Base-by-base conservation (phyloP, 64 coral and sea anemone genomes). In the Stichodactyla helianthus region DNA sequence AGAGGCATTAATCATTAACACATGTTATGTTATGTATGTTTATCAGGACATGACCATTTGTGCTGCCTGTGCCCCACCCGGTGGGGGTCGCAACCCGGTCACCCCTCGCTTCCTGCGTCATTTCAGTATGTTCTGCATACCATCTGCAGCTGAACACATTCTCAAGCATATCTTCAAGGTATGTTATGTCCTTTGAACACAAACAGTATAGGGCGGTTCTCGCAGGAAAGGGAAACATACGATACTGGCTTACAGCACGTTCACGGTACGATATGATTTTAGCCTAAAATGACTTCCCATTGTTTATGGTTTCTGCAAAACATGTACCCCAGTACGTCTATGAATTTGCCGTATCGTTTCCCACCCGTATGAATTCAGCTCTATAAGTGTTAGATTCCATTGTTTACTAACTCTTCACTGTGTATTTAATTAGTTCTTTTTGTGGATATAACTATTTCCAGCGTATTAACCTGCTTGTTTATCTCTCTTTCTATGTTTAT, bases 151-250 rank as follows among this genome's bases (percentile, higher is more conserved):
- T n/a, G 97, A 99, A 55, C 97, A 99, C 78, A 95, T 89, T 7
- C 85, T 99, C n/a, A 93, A 95, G 54, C 97, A 99, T 79, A 99
- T 99, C 64, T 99, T 99, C 64, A 99, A 99, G 97, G 97, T 99
- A 85, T 77, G 13, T 50, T 53, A 52, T 15, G 4, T 13, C 55
- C 22, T 2, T 10, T 51, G 15, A 25, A 12, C 14, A 31, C 8
- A 15, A 58, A 58, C 8, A 58, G 22, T 44, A 44, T 44, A 44
- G 35, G 35, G 35, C 35, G 35, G 35, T 44, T 44, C 35, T 44
- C 35, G 35, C 35, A 44, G 2, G 35, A 44, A 44, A 3, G 35
- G 35, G 35, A 44, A 2, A 44, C 35, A 3, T 44, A 44, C 35
- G 35, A 44, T 44, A 44, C 35, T 3, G 35, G 35, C 35, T 44